phyloP scores from a whole-genome alignment of 2,113 vertebrate genomes.

The human region DNA sequence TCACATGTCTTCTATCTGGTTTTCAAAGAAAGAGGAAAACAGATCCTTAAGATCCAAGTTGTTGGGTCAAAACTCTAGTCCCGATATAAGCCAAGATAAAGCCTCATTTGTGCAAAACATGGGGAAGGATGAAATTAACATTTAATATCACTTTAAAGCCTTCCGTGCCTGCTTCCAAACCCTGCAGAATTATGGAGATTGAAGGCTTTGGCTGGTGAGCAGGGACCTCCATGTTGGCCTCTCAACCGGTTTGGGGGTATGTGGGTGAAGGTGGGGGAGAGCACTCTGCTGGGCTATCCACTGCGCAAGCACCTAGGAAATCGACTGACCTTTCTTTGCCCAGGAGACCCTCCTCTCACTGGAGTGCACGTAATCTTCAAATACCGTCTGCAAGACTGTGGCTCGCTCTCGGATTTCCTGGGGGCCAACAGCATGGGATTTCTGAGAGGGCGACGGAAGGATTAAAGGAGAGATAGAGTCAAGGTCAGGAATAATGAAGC shows the following conservation, averaged over 20 bases:
- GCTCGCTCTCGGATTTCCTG: conserved; percentile 91
- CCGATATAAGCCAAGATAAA: conserved; percentile 72
- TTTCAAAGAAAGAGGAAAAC: conserved; percentile 17
- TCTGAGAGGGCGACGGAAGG: conserved; percentile 84
- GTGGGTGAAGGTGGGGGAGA: fast-evolving
- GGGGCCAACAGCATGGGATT: conserved; percentile 79
- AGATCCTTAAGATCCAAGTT: neutral
- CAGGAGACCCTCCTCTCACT: conserved; percentile 77
- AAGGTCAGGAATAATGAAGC: conserved; percentile 93
- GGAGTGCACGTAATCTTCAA: conserved; percentile 92
- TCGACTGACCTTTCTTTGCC: conserved; percentile 92
- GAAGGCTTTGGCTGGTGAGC: conserved; percentile 70
- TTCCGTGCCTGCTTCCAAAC: conserved; percentile 66
- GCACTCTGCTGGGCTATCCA: neutral
- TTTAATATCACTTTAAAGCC: conserved; percentile 83
- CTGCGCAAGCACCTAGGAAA: neutral
- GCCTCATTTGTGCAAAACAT: conserved; percentile 71
- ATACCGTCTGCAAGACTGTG: conserved; percentile 93
- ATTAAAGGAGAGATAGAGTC: conserved; percentile 83
- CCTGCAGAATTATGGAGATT: conserved; percentile 56
- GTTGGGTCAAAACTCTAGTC: conserved; percentile 63
- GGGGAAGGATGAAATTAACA: conserved; percentile 78
- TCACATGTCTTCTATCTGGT: neutral
- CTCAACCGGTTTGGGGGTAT: fast-evolving
- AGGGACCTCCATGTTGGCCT: neutral